Base-by-base conservation (phyloP, 2,113 vertebrate genomes). In the Bostrychus sinensis region DNA sequence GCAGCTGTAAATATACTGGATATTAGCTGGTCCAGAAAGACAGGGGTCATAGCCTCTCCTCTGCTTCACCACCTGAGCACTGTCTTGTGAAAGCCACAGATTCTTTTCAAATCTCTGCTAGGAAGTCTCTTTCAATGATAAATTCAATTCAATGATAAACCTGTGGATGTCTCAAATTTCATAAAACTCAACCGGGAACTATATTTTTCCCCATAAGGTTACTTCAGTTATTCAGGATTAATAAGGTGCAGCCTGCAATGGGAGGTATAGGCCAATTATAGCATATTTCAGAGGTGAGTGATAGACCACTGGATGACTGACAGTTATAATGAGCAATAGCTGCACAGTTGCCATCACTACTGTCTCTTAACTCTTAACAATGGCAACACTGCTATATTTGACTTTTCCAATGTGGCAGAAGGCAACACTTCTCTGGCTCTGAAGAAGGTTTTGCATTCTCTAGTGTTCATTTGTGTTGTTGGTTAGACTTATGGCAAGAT, bases 1-100 rank as follows among this genome's bases (percentile, higher is more conserved):
- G 77, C n/a, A 16, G 84, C 61, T 6, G 70, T 51, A 72, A 80
- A 78, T 66, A 83, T 39, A 80, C 70, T 67, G 42, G 63, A 72
- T 75, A 63, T 71, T 72, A 38, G 69, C 78, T 80, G 61, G 73
- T 78, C 58, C 46, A 69, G 34, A 70, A 56, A 81, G 56, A 66
- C 60, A n/a, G 60, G 77, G 80, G 83, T 72, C 75, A 55, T 25
- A 25, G 20, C 46, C 10, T 69, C 30, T n/a, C 67, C 81, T 66
- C 59, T 63, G 70, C 51, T 57, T 57, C 28, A 32, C 34, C 71
- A 64, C 23, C 37, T 3, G 59, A 50, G 41, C 70, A 56, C 70
- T n/a, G 42, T 74, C 17, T 69, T 78, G 61, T 25, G 32, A 63
- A 81, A 80, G 30, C 25, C 48, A 51, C 20, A 16, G 19, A 22